A percentile compares a stretch with the other conserved stretches of the same genome.
Conservation (phyloP, 2,113 vertebrate species). For the Turnix velox region DNA sequence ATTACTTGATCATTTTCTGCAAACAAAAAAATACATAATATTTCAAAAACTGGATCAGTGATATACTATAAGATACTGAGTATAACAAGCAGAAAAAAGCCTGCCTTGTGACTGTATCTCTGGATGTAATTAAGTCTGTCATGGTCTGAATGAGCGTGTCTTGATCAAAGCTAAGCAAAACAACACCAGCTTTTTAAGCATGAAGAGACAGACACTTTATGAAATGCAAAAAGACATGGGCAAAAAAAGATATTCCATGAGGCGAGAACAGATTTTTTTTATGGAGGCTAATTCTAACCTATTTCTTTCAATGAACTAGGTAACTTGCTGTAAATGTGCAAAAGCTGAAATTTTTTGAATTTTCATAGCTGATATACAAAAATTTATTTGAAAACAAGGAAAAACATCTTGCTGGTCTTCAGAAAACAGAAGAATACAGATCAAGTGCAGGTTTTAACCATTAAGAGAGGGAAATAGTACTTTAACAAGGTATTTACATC, state of each 20-base stretch:
- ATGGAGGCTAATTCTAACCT: slow-evolving; percentile 42
- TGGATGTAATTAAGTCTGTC: slow-evolving; percentile 32
- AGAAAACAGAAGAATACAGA: neutral
- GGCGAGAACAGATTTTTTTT: slow-evolving; percentile 23
- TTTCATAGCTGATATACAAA: neutral
- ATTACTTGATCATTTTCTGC: neutral
- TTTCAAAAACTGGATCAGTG: neutral
- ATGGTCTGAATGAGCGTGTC: slow-evolving; percentile 9
- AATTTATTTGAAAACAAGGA: neutral
- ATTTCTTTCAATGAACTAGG: slow-evolving; percentile 27
- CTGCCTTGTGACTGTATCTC: neutral
- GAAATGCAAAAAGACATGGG: slow-evolving; percentile 27
- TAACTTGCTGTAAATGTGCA: neutral
- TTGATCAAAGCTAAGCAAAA: slow-evolving; percentile 59
- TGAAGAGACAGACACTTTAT: slow-evolving; percentile 30
- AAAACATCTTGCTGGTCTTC: neutral
- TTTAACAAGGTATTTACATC: neutral
- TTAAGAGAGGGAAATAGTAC: neutral
- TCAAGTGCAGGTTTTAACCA: neutral
- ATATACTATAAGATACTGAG: neutral
- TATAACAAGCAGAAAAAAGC: slow-evolving; percentile 6
- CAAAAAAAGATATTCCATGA: slow-evolving; percentile 34
- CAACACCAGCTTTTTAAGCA: slow-evolving; percentile 14
- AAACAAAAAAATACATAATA: neutral
- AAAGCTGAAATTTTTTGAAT: neutral